Base-by-base conservation (phyloP, 2,888 invertebrate species). In the Chorisops tibialis region DNA sequence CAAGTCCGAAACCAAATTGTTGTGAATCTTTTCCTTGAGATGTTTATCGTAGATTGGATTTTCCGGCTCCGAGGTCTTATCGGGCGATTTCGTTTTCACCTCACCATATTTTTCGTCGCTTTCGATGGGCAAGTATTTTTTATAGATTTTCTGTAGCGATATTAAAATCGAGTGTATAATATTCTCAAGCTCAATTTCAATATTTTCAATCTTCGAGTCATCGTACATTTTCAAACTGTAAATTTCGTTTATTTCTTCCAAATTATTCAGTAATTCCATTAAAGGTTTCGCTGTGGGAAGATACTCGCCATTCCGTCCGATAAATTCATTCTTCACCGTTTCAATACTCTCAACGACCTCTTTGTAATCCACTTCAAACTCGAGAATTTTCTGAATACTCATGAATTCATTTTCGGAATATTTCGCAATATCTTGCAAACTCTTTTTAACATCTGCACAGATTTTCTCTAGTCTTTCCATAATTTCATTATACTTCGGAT, bases 1-100 rank as follows among this genome's bases (percentile, higher is more conserved):
- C 21, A 87, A 76, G 74, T 91, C 89, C 16, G 73, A 74, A 0
- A 80, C 75, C 7, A 93, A 72, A 68, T 84, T 84, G 2, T 85
- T 83, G 30, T 87, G 79, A 45, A 93, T 77, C 68, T 82, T 81
- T 61, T 82, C 81, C 69, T 85, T 89, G 49, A 93, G 79, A 76
- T 88, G 87, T 69, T 84, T 82, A 18, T 86, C 84, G 50, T 83
- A 82, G 41, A 82, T 82, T 63, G 79, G 78, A 47, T 80, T 78
- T 19, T 75, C 50, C 19, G 59, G 45, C n/a, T 67, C 62, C 2
- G 58, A 38, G 7, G 67, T 49, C 16, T 39, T 61, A 2, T 54
- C 30, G 30, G 35, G 14, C 61, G 75, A 51, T 61, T 71, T 54
- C 24, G 65, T 2, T 65, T 69, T 68, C 21, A 70, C 61, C 12